These are phyloP conservation scores for Bombus confusus DNA, from an alignment of 1,140 invertebrate genomes.

Conservation along the genomic window DNA sequence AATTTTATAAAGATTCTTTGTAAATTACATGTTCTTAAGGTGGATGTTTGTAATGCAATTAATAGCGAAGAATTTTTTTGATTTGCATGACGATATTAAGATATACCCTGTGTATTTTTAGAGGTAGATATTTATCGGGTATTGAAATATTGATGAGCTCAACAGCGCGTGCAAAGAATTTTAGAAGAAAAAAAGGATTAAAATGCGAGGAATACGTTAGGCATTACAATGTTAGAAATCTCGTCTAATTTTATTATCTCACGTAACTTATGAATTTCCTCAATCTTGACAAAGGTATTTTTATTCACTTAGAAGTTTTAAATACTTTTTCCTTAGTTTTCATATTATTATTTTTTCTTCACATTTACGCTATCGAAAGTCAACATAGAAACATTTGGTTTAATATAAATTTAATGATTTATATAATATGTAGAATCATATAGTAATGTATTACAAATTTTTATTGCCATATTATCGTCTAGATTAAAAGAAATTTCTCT, in stretches of 20 bases:
- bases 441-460: no score
- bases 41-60: background rate
- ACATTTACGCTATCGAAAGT: background rate
- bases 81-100: background rate
- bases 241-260: background rate
- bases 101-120: no score
- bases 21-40: background rate
- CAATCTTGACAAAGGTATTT: no score
- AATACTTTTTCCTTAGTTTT: background rate
- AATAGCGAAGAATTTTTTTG: background rate
- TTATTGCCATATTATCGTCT: no score
- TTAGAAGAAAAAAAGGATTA: constrained; percentile 15
- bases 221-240: background rate
- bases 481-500: no score
- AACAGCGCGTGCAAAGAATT: constrained; percentile 5
- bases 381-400: background rate
- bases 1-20: background rate
- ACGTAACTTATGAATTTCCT: background rate
- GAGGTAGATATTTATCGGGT: background rate
- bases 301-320: background rate
- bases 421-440: background rate
- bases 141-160: background rate
- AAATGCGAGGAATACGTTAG: background rate
- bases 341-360: background rate
- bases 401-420: background rate